Base-by-base conservation (phyloP, 2,888 invertebrate genomes). In the Plusia festucae region DNA sequence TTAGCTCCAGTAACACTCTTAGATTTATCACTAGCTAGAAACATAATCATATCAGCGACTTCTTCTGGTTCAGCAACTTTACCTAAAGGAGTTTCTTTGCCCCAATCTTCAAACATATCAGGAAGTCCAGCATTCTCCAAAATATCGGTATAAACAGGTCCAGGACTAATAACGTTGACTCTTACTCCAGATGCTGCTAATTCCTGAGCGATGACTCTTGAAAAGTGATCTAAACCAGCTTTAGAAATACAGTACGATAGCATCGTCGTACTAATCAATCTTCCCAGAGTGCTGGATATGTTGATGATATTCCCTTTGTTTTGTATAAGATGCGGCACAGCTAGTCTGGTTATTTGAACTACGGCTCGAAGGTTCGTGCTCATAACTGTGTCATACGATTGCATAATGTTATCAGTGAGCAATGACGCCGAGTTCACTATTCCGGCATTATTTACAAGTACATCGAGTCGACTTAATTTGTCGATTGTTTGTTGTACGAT, bases 131-230 rank as follows among this genome's bases (percentile, higher is more conserved):
- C 76, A 3, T 18, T 53, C 24, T 55, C 51, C 15, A 70, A 49
- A 44, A 73, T 65, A 30, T 75, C 53, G 13, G 72, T 73, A 1
- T 52, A 97, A 0, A 96, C 95, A 0, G 97, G 97, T 15, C 97
- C 97, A 44, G 97, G 97, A 84, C 96, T 97, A 0, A 97, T 96
- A 60, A 96, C 92, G 85, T 97, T 97, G 0, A 97, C 97, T 57
- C 97, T 91, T 0, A 97, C 96, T 16, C 86, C 92, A 78, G 94
- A 93, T 0, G 88, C 68, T 59, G 95, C 96, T n/a, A 96, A 85
- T 81, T 96, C 97, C 54, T 97, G 86, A 7, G 97, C 97, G 13
- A 96, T 90, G 82, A 97, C 97, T 74, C 96, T 92, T 0, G 97
- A 97, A 72, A 98, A 95, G 80, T 97, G 97, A 87, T 97, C 97